phyloP scores from a whole-genome alignment of 2,888 invertebrate genomes.

The Xestoiulus laeticollis region DNA sequence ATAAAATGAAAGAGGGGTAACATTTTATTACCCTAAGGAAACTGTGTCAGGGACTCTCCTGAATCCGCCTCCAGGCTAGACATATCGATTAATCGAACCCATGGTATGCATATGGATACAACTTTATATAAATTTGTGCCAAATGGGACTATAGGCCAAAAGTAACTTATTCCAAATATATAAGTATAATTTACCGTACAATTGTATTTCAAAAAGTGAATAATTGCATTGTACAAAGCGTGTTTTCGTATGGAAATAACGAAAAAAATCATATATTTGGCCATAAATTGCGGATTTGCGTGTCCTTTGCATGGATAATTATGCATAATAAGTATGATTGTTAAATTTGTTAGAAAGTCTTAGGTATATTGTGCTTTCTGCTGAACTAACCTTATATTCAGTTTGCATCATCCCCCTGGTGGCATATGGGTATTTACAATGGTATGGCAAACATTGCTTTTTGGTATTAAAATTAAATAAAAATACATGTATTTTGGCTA shows the following conservation, averaged over 20 bases:
- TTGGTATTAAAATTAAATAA: too few species aligned
- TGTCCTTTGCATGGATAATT: not conserved
- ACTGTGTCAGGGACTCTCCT: conserved; percentile 5
- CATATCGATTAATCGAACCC: conserved; percentile 37
- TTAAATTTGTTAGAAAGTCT: not conserved
- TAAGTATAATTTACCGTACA: not conserved
- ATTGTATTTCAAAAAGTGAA: too few species aligned
- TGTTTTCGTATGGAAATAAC: too few species aligned
- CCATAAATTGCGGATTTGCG: not conserved
- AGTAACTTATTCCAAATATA: too few species aligned
- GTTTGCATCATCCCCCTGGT: too few species aligned
- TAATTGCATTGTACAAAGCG: not conserved
- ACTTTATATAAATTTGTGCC: not conserved
- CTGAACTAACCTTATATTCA: too few species aligned
- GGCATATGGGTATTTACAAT: too few species aligned
- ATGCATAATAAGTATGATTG: not conserved
- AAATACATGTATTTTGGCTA: too few species aligned
- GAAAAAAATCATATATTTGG: too few species aligned
- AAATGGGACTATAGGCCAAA: not conserved
- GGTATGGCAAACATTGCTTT: too few species aligned
- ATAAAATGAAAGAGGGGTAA: not conserved
- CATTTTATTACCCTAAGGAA: conserved; percentile 32
- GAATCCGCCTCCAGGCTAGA: conserved; percentile 7
- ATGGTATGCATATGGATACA: not conserved
- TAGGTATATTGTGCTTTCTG: too few species aligned